Base-by-base conservation (phyloP, 1,140 invertebrate genomes). In the Tribolium castaneum region DNA sequence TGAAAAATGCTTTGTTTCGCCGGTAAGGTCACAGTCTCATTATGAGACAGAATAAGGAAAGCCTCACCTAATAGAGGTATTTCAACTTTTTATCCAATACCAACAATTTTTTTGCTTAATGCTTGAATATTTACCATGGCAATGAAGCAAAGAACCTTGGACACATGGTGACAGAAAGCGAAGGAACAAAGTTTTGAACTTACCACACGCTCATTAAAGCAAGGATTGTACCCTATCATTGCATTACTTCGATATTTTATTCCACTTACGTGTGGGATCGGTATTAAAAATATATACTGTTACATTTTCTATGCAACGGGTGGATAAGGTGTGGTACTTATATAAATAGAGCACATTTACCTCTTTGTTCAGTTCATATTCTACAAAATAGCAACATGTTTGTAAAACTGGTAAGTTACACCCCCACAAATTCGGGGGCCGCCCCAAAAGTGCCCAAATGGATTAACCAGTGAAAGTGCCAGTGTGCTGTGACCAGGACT, bases 361-460 rank as follows among this genome's bases (percentile, higher is more conserved):
- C 78, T 75, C 79, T 78, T 81, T 76, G 78, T 82, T 81, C 70
- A 81, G 79, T 78, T 81, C 70, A 49, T 73, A 70, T 77, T 71
- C 79, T 77, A 72, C 76, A 84, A 82, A 80, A 78, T 78, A 81
- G 77, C 85, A 85, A 86, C 85, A 86, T 86, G 85, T 86, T 86
- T 82, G 85, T 86, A 86, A 86, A 86, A 86, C 85, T 86, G 85
- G 85, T 86, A 84, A 86, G 85, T 84, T 56, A 39, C 45, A 39
- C 49, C 56, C 22, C 16, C 16, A 54, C n/a, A 54, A 54, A n/a
- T 25, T 25, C 56, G 30, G 56, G 22, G 3, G 22, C 25, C 34
- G 6, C 30, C 59, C 22, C 10, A 59, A 19, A 66, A 66, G 59
- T 66, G 59, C 59, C 59, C 34, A 66, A 66, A 12, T 35, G 16